Evolutionary conservation across 64 coral and sea anemone species (phyloP).

Genomic region (Porites australiensis): DNA sequence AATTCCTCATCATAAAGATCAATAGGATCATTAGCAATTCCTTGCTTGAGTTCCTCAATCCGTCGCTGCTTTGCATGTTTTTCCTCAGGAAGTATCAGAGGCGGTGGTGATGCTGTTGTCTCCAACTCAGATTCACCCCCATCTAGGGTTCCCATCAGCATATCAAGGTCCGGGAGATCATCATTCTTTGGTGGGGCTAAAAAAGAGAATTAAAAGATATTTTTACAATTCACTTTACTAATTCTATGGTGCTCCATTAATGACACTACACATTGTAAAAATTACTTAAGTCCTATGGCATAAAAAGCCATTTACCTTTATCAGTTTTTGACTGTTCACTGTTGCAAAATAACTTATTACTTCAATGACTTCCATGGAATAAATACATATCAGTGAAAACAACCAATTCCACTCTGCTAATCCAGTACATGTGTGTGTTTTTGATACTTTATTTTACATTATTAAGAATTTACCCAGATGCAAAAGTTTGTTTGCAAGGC

Average conservation of each 20-base stretch:
- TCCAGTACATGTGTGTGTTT: too few species aligned
- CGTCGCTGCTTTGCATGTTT: slow-evolving; percentile 78
- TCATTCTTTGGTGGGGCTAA: slow-evolving; percentile 78
- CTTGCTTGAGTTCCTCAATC: slow-evolving; percentile 90
- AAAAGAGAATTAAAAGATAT: neutral
- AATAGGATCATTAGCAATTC: slow-evolving; percentile 87
- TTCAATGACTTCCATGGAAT: too few species aligned
- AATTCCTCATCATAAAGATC: slow-evolving; percentile 91
- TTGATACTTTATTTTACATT: too few species aligned
- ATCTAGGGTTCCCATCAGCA: slow-evolving; percentile 90
- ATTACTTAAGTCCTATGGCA: too few species aligned
- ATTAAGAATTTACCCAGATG: too few species aligned
- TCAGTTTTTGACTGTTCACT: too few species aligned
- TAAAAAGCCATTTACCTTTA: too few species aligned
- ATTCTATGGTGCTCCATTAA: neutral
- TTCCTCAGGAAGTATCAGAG: slow-evolving; percentile 82
- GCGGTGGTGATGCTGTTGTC: slow-evolving; percentile 76
- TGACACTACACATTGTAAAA: neutral
- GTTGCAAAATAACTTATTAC: too few species aligned
- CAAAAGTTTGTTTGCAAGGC: too few species aligned
- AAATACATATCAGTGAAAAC: too few species aligned
- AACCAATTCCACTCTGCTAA: too few species aligned
- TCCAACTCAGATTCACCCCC: slow-evolving; percentile 86
- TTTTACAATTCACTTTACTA: neutral
- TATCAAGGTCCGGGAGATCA: slow-evolving; percentile 88